Conservation (phyloP, 1,140 invertebrate species). For the Drosophila saltans region DNA sequence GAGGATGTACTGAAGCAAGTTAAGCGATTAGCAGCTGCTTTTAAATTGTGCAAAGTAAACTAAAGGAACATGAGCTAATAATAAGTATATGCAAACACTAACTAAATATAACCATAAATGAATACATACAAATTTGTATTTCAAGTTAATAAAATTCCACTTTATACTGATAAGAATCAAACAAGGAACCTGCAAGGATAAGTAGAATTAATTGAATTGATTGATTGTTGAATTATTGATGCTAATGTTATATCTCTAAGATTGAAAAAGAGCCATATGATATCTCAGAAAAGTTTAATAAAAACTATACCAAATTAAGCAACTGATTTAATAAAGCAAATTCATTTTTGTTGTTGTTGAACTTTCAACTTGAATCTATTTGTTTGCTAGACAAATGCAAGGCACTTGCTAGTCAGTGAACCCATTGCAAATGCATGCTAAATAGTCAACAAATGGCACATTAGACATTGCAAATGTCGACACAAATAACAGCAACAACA, state of each 20-base stretch:
- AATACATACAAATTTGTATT: background rate
- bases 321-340: background rate
- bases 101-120: background rate
- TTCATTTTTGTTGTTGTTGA: background rate
- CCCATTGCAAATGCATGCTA: conserved; percentile 57
- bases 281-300: too few species aligned
- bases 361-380: conserved; percentile 14
- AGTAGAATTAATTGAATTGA: too few species aligned
- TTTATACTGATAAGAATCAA: too few species aligned
- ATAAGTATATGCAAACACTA: background rate
- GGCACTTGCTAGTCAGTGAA: conserved; percentile 53
- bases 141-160: background rate
- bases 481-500: conserved; percentile 35
- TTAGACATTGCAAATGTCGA: conserved; percentile 32
- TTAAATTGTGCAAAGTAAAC: conserved; percentile 5
- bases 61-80: background rate
- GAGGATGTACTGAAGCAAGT: background rate
- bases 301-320: too few species aligned
- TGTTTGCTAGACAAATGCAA: conserved; percentile 26
- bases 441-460: conserved; percentile 72
- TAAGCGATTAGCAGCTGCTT: conserved; percentile 43
- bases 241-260: too few species aligned
- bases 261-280: too few species aligned
- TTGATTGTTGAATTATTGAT: too few species aligned
- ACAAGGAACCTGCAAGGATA: too few species aligned